Percentiles rank a stretch among this genome's conserved stretches.
phyloP scores from a whole-genome alignment of 2,797 vertebrate species.

The Moxostoma hubbsi region DNA sequence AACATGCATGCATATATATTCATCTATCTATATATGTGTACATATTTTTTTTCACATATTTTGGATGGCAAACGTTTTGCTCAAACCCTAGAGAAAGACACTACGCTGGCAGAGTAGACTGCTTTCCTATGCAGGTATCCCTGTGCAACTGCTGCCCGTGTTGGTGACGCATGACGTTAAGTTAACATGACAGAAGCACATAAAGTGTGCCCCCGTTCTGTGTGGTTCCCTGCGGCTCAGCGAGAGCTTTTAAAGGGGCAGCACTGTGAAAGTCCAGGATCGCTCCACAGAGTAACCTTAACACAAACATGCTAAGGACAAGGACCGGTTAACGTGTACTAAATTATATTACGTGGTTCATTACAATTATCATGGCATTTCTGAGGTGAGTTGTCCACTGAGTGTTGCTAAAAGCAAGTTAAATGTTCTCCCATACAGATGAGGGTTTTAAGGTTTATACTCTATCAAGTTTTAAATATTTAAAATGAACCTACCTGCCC shows the following conservation, averaged over 20 bases:
- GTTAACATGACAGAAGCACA: slow-evolving; percentile 82
- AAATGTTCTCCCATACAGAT: too few species aligned
- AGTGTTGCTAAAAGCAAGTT: too few species aligned
- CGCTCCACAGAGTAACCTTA: neutral
- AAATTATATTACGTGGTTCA: too few species aligned
- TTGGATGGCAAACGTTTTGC: neutral
- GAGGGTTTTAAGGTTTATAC: too few species aligned
- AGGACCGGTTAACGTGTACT: neutral
- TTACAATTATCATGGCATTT: too few species aligned
- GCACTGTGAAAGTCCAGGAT: slow-evolving; percentile 42
- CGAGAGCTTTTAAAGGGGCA: slow-evolving; percentile 79
- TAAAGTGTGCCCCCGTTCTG: slow-evolving; percentile 84
- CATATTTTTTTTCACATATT: neutral
- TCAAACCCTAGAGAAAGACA: neutral
- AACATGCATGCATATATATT: slow-evolving; percentile 51
- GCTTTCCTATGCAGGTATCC: slow-evolving; percentile 45
- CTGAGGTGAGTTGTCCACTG: too few species aligned
- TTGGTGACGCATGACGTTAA: slow-evolving; percentile 78
- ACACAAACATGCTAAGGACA: neutral
- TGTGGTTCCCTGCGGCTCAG: slow-evolving; percentile 73
- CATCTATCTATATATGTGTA: neutral
- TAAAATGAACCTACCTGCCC: too few species aligned
- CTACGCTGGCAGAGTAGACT: neutral
- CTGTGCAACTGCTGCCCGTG: slow-evolving; percentile 63
- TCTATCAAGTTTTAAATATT: too few species aligned